Evolutionary conservation across 2,113 vertebrate species (phyloP).

Genomic region (Fregata magnificens): DNA sequence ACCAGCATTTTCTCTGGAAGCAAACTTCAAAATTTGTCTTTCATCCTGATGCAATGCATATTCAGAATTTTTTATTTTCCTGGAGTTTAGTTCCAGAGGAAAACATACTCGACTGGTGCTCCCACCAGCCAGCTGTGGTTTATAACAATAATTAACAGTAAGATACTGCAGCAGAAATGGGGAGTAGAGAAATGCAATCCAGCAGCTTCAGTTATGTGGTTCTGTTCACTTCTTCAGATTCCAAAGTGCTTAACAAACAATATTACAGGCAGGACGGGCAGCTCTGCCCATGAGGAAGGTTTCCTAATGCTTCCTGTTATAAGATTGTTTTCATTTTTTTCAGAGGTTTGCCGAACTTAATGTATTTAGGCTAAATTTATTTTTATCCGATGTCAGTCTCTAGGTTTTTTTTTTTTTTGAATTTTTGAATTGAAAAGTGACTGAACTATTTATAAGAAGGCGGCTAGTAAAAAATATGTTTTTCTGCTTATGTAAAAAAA

Average conservation of each 20-base stretch:
- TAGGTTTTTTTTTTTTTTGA: background rate
- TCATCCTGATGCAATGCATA: conserved; percentile 16
- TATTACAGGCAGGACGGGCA: background rate
- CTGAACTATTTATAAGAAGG: background rate
- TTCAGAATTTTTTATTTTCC: conserved; percentile 39
- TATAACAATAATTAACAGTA: background rate
- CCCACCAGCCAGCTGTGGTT: background rate
- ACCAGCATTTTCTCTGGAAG: conserved; percentile 40
- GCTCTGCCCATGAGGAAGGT: background rate
- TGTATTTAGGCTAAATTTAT: background rate
- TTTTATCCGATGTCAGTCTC: background rate
- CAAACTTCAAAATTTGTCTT: conserved; percentile 11
- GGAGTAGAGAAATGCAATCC: background rate
- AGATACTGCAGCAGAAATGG: background rate
- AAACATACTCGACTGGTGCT: background rate
- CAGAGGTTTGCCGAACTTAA: background rate
- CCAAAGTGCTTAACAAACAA: background rate
- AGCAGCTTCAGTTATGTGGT: background rate
- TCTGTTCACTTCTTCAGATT: background rate
- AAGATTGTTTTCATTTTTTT: background rate
- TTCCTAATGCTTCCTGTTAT: background rate
- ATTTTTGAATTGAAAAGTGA: background rate
- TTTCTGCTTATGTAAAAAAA: background rate
- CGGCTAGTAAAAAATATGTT: background rate
- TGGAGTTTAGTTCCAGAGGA: conserved; percentile 20